Evolutionary conservation across 2,113 vertebrate genomes (phyloP).

Genomic region (Esox niger): DNA sequence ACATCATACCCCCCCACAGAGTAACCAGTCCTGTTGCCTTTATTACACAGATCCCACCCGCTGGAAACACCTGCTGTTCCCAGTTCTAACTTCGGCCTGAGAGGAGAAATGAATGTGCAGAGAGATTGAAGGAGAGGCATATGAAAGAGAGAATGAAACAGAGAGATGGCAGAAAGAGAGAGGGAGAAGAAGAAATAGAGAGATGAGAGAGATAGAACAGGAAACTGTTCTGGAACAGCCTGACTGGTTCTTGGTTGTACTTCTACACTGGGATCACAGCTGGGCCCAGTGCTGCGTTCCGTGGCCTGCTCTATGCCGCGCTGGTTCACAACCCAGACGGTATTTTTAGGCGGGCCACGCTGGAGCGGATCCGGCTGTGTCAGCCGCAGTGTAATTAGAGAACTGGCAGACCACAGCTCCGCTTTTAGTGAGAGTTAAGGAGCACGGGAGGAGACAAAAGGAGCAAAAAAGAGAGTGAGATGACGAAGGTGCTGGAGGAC

Average conservation of each 20-base stretch:
- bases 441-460: neutral
- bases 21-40: constrained; percentile 8
- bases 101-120: too few species aligned
- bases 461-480: constrained; percentile 10
- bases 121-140: constrained; percentile 39
- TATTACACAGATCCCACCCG: constrained; percentile 30
- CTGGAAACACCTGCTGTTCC: constrained; percentile 3
- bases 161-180: constrained; percentile 11
- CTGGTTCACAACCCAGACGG: constrained; percentile 4
- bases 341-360: constrained; percentile 41
- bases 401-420: constrained; percentile 16
- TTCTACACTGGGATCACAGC: constrained; percentile 6
- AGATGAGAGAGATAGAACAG: neutral
- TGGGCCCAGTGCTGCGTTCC: constrained; percentile 1
- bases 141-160: constrained; percentile 23
- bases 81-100: constrained; percentile 15
- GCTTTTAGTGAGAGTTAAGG: constrained; percentile 7
- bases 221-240: neutral
- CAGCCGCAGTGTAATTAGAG: constrained; percentile 40
- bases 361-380: constrained; percentile 27
- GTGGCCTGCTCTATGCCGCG: neutral
- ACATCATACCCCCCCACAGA: constrained; percentile 7
- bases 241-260: constrained; percentile 2
- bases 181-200: neutral
- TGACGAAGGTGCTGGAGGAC: neutral